Evolutionary conservation across 1,140 invertebrate genomes (phyloP), one percentile per base, ranked within the genome.

Genomic region (Heliconius eleuchia): DNA sequence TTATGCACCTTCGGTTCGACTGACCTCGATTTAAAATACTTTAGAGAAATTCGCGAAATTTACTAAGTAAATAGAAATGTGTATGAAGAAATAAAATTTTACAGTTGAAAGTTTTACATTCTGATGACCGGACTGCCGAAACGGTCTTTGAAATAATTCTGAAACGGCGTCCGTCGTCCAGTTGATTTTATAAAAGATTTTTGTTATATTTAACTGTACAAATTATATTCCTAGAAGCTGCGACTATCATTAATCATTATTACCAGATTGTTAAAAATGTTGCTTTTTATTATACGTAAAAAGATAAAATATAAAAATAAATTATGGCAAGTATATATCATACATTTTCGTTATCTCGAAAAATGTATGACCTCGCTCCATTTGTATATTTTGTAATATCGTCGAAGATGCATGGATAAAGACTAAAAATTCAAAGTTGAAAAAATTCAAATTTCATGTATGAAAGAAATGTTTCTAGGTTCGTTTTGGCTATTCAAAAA

Each of bases 81-180:
- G 57, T 70, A 70, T 76, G 23, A 76, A 70, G 74, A 76, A 76
- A 76, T 76, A 71, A 76, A 27, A 76, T 76, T 70, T 70, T 46
- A 60, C n/a, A 70, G 74, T 71, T 39, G 34, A 19, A 76, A 76
- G 37, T 76, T 46, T 23, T 18, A 27, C 60, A 34, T 70, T 66
- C n/a, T 27, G 74, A 60, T 18, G 7, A 42, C 39, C 70, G 13
- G n/a, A 66, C 57, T 66, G 57, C 57, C 23, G 30, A 16, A 27
- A 60, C n/a, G 57, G 37, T n/a, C 37, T 66, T 71, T 46, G n/a
- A 76, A 76, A 76, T 76, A 19, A 76, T 76, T 76, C 46, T 30
- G 66, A 46, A 76, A 76, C 50, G 66, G 18, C 66, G 27, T 70
- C 19, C 27, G n/a, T n/a, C n/a, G n/a, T n/a, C n/a, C n/a, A 13